Conservation (phyloP, 2,797 vertebrate species). For the Sebastes taczanowskii region DNA sequence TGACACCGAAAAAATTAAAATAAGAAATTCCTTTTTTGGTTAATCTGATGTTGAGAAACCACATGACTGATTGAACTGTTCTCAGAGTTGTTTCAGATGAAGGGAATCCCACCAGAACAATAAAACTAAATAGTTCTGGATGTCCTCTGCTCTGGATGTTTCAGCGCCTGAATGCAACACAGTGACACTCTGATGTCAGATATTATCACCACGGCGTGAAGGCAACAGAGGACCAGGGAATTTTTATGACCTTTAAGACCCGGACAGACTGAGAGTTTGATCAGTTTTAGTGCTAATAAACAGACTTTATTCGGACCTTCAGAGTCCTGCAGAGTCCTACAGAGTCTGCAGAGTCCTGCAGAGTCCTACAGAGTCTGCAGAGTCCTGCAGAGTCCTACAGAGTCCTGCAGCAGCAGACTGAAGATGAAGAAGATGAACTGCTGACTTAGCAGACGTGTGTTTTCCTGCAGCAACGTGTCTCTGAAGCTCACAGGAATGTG, state of each 20-base stretch:
- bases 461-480: constrained; percentile 11
- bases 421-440: background rate
- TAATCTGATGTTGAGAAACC: too few relatives aligned
- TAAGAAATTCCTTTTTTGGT: too few relatives aligned
- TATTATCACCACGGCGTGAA: background rate
- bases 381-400: too few relatives aligned
- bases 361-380: too few relatives aligned
- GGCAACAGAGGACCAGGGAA: background rate
- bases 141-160: background rate
- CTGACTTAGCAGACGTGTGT: background rate
- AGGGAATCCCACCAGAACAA: background rate
- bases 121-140: background rate
- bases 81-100: too few relatives aligned
- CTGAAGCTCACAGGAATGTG: background rate
- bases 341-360: too few relatives aligned
- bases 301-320: background rate
- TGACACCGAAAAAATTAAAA: too few relatives aligned
- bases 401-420: background rate
- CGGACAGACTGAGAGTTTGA: too few relatives aligned
- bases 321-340: background rate
- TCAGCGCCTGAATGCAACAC: background rate
- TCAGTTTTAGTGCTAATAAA: background rate
- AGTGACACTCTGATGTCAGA: background rate
- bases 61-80: too few relatives aligned
- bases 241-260: background rate